These are phyloP conservation scores for Nowickia ferox DNA, from an alignment of 2,888 invertebrate species.

Conservation along the genomic window DNA sequence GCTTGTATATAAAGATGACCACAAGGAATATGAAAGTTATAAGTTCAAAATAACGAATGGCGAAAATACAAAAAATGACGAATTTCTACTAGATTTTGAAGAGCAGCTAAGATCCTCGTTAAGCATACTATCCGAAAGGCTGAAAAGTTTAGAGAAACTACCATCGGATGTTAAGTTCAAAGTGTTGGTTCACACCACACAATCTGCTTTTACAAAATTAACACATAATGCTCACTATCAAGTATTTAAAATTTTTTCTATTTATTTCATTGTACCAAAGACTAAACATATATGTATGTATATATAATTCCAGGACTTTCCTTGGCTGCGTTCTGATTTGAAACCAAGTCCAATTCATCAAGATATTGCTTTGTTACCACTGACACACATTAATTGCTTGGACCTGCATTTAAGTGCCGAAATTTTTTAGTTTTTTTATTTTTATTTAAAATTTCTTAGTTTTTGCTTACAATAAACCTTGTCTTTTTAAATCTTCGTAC, in stretches of 20 bases:
- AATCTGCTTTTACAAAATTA: constrained; percentile 77
- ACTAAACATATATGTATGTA: not conserved
- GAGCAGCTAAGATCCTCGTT: constrained; percentile 78
- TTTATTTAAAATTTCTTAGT: constrained; percentile 29
- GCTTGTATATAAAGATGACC: constrained; percentile 76
- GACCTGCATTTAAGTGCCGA: constrained; percentile 78
- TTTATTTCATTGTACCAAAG: constrained; percentile 19
- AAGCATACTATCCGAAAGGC: constrained; percentile 77
- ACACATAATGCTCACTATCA: constrained; percentile 78
- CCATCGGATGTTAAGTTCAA: constrained; percentile 77
- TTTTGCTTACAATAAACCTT: constrained; percentile 93
- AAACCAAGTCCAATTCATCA: constrained; percentile 37
- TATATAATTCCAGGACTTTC: constrained; percentile 76
- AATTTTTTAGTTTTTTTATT: constrained; percentile 66
- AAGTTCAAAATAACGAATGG: constrained; percentile 52
- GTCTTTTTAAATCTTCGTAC: constrained; percentile 98
- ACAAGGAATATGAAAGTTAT: constrained; percentile 74
- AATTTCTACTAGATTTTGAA: constrained; percentile 80
- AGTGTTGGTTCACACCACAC: constrained; percentile 79
- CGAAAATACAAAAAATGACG: constrained; percentile 51
- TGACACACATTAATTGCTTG: constrained; percentile 75
- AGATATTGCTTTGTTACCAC: constrained; percentile 76
- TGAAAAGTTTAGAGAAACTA: constrained; percentile 77
- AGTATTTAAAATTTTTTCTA: constrained; percentile 66
- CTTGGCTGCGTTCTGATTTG: constrained; percentile 78